A percentile compares a stretch with the other conserved stretches of the same genome.
phyloP scores from a whole-genome alignment of 2,888 invertebrate genomes.

The Podabrus alpinus region DNA sequence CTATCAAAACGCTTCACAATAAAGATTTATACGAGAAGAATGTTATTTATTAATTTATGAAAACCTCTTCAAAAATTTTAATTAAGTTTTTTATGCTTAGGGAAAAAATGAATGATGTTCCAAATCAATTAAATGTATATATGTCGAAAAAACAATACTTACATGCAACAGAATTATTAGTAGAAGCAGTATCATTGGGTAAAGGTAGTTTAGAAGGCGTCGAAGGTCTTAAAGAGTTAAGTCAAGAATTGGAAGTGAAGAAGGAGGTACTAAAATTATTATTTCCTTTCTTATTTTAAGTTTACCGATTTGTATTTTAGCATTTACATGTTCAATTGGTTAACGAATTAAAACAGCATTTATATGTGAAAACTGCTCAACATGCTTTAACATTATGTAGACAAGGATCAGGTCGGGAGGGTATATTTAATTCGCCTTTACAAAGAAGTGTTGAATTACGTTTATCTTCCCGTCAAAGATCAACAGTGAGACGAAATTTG shows the following conservation, averaged over 20 bases:
- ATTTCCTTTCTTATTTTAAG: not conserved
- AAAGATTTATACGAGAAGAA: too few relatives aligned
- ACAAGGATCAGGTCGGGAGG: slow-evolving; percentile 64
- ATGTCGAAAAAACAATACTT: slow-evolving; percentile 78
- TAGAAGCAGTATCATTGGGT: slow-evolving; percentile 69
- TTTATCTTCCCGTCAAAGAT: slow-evolving; percentile 61
- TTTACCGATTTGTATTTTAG: slow-evolving; percentile 51
- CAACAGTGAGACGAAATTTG: slow-evolving; percentile 37
- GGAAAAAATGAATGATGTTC: slow-evolving; percentile 75
- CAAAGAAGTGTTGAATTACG: slow-evolving; percentile 63
- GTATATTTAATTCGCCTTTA: slow-evolving; percentile 58
- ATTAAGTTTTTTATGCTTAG: slow-evolving; percentile 53
- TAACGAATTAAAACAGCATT: slow-evolving; percentile 72
- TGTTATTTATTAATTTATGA: too few relatives aligned
- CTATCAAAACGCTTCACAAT: too few relatives aligned
- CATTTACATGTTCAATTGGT: slow-evolving; percentile 70
- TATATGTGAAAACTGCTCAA: slow-evolving; percentile 62
- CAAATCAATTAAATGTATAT: slow-evolving; percentile 67
- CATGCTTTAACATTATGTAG: slow-evolving; percentile 58
- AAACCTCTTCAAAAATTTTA: too few relatives aligned
- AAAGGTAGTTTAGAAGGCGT: slow-evolving; percentile 79
- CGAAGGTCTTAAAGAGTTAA: slow-evolving; percentile 81
- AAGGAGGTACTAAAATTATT: slow-evolving; percentile 59
- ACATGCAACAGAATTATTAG: slow-evolving; percentile 81
- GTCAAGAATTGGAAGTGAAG: slow-evolving; percentile 71